Base-by-base conservation (phyloP, 2,888 invertebrate genomes). In the Aspidapion aeneum region DNA sequence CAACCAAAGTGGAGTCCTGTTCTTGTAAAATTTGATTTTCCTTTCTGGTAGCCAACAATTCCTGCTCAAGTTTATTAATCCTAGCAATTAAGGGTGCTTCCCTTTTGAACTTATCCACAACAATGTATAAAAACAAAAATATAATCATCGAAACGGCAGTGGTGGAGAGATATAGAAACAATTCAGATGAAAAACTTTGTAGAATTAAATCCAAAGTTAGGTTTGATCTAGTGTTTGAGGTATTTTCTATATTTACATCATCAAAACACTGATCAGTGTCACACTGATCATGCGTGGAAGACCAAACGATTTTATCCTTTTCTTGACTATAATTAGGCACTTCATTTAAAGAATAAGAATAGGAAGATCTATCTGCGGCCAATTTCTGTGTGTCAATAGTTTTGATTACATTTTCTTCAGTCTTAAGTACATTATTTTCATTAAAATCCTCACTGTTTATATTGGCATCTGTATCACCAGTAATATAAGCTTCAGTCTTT, bases 71-170 rank as follows among this genome's bases (percentile, higher is more conserved):
- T 63, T 84, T 79, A 76, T 89, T 89, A 56, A 89, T 83, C 74
- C 84, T 90, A 0, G 86, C 87, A 61, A 93, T 85, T 22, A 93
- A 82, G 59, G 85, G 84, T 57, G 86, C 84, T 74, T 91, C 91
- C 72, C 88, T 85, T 68, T 88, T 85, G 72, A 84, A 87, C 74
- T 89, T 91, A 78, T 91, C 91, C 66, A 92, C 86, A 71, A 89
- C 88, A 77, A 91, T 89, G 79, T 91, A 90, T 19, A 90, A 90
- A 64, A 92, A 83, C 18, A 88, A 85, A 74, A 93, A 92, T 58
- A 90, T 77, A 5, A 92, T 80, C 0, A 90, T 86, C 0, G 90
- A 87, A n/a, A 85, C 79, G 1, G 90, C 89, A n/a, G 90, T 87
- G 57, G 90, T 77, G 17, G 73, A 61, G 21, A 78, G 62, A 65